Evolutionary conservation across 2,888 invertebrate genomes (phyloP), one percentile per base, ranked within the genome.

Genomic region (Pocota personata): DNA sequence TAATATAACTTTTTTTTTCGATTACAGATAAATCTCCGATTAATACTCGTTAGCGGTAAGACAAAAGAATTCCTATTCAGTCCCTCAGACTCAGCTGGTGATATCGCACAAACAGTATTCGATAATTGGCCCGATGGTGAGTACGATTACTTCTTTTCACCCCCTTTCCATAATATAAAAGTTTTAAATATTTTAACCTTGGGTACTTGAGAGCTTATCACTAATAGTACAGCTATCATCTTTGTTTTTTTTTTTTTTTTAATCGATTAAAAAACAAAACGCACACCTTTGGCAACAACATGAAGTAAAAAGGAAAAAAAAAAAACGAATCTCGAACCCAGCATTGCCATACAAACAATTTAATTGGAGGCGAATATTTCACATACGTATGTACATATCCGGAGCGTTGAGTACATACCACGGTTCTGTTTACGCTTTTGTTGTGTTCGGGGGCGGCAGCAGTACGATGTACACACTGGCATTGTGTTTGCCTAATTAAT

Each of bases 61-160:
- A 99, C 99, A 93, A 98, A 98, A 95, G 99, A 99, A 94, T 99
- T 98, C 95, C 95, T 98, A 92, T 99, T 99, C 94, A 96, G 96
- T 93, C 98, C 98, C 87, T 97, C 96, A 91, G 98, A 98, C 94
- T 98, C 99, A 88, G 99, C 99, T 90, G 98, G 98, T 90, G 99
- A 99, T 93, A 99, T 99, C 93, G 98, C 99, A 90, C 97, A 99
- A 94, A 97, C 97, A 94, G 99, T 99, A 91, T 99, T 98, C 94
- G 98, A 98, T 93, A 98, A 98, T 93, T 99, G 99, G 99, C 99
- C 99, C 87, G 96, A 97, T 95, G 99, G 99, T 99, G 94, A 93
- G 91, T 88, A 62, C 14, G 12, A 37, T 14, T n/a, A 0, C 16
- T 10, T 62, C 24, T 10, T 71, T 57, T 40, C 19, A 24, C 10